These are phyloP conservation scores for honey bee (Apis mellifera) DNA, from an alignment of 1,140 invertebrate genomes.

Conservation along the genomic window Amel_HAv3.1 CM009932.2:1939501-1940000, in stretches of 20 bases:
- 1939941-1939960: constrained; percentile 27
- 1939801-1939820: constrained; percentile 33
- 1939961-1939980: constrained; percentile 25
- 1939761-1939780: background rate
- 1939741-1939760: background rate
- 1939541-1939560: background rate
- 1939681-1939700: background rate
- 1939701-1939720: background rate
- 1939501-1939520: constrained; percentile 31
- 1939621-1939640: background rate
- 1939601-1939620: background rate
- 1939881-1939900: constrained; percentile 69
- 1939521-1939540: constrained; percentile 6
- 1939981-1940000: no score
- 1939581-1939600: constrained; percentile 1
- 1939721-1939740: constrained; percentile 6
- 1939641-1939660: background rate
- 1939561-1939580: background rate
- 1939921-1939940: constrained; percentile 11
- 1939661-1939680: background rate
- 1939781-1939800: background rate
- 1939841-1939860: constrained; percentile 15
- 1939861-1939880: constrained; percentile 45
- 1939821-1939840: constrained; percentile 39
- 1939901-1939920: constrained; percentile 64